Percentiles rank a stretch among this genome's conserved stretches.
phyloP scores from a whole-genome alignment of 1,140 invertebrate species.

The Caenorhabditis brenneri region DNA sequence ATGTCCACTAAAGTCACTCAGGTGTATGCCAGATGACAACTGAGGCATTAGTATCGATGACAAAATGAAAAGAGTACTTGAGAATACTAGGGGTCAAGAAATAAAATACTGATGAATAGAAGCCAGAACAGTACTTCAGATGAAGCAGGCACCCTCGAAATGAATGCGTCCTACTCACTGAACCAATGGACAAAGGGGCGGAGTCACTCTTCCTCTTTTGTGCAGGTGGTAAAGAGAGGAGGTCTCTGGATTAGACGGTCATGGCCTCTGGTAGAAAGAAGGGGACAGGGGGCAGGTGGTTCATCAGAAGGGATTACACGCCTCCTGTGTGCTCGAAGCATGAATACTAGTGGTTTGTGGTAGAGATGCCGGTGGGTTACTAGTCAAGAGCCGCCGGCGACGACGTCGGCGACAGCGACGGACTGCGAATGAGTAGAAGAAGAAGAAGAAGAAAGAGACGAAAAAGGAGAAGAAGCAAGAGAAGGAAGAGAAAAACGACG shows the following conservation, averaged over 20 bases:
- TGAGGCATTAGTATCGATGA: not conserved
- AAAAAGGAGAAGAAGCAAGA: not conserved
- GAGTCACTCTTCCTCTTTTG: not conserved
- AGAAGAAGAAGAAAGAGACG: not conserved
- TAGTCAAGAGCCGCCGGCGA: slow-evolving; percentile 41
- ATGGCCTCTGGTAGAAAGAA: not conserved
- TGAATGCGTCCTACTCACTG: not conserved
- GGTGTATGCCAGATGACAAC: slow-evolving; percentile 23
- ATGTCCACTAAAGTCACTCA: slow-evolving; percentile 41
- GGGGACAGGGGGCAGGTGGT: slow-evolving; percentile 15
- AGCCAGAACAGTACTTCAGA: slow-evolving; percentile 25
- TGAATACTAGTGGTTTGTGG: slow-evolving; percentile 38
- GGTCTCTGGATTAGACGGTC: slow-evolving; percentile 25
- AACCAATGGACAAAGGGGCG: not conserved
- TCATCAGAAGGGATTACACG: not conserved
- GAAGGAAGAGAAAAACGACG: too few relatives aligned
- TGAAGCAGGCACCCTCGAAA: not conserved
- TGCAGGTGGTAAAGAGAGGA: slow-evolving; percentile 18
- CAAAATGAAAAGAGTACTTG: slow-evolving; percentile 11
- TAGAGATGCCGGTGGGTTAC: slow-evolving; percentile 4
- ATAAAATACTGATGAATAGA: not conserved
- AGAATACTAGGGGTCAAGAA: slow-evolving; percentile 17
- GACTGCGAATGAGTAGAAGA: slow-evolving; percentile 36
- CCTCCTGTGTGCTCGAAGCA: slow-evolving; percentile 27
- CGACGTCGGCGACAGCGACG: not conserved